Evolutionary conservation across 2,113 vertebrate species (phyloP).

Genomic region (Holacanthus passer): DNA sequence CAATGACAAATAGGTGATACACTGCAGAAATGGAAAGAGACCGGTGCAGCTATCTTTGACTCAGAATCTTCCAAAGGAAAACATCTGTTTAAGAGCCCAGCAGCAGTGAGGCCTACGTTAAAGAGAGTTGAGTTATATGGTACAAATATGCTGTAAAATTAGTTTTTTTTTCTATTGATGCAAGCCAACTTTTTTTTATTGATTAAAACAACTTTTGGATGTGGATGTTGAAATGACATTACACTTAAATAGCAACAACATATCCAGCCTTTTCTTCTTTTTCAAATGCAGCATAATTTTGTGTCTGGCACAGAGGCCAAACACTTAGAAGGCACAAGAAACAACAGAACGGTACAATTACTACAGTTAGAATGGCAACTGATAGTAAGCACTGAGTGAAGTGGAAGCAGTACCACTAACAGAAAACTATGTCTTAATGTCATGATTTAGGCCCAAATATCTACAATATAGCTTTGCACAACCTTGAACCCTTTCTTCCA

Average conservation of each 20-base stretch:
- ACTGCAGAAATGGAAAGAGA: neutral
- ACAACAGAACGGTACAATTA: neutral
- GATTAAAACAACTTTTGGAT: neutral
- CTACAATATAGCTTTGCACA: neutral
- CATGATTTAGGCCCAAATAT: neutral
- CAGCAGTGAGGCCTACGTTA: neutral
- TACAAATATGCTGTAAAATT: neutral
- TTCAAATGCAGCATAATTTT: conserved; percentile 2
- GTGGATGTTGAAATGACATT: conserved; percentile 6
- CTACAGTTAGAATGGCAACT: neutral
- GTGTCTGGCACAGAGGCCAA: neutral
- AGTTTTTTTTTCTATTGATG: neutral
- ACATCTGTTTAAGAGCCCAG: too few species aligned
- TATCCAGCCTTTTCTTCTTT: conserved; percentile 8
- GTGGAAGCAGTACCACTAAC: neutral
- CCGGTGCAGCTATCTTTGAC: neutral
- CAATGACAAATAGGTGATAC: neutral
- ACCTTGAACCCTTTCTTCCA: neutral
- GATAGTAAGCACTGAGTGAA: neutral
- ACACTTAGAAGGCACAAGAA: conserved; percentile 15
- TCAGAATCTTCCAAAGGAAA: neutral
- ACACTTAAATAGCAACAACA: conserved; percentile 23
- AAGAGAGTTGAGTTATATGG: neutral
- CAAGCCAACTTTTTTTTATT: neutral
- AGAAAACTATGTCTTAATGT: neutral